phyloP scores from a whole-genome alignment of 35 echinoderm and acorn worm species.

The Heliocidaris erythrogramma region DNA sequence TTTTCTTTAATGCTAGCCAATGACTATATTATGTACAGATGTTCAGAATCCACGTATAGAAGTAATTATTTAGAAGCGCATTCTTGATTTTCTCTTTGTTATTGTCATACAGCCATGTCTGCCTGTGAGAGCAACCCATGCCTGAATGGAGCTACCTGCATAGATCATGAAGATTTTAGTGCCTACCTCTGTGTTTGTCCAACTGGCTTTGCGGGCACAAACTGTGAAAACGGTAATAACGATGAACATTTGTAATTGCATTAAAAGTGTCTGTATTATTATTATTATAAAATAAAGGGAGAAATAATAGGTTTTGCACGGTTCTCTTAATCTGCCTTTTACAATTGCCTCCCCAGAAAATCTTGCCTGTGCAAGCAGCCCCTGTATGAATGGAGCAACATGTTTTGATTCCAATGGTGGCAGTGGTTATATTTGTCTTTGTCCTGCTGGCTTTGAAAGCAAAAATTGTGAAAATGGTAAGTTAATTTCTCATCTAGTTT shows the following conservation, averaged over 20 bases:
- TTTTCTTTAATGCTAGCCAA: too few relatives aligned
- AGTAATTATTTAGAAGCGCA: too few relatives aligned
- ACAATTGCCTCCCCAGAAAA: neutral
- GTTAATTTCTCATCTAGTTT: neutral
- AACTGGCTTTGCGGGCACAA: conserved; percentile 31
- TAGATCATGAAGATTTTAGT: neutral
- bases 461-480: conserved; percentile 58
- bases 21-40: too few relatives aligned
- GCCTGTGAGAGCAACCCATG: conserved; percentile 70
- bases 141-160: conserved; percentile 25
- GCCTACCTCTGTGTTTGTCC: conserved; percentile 32
- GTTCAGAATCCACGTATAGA: too few relatives aligned
- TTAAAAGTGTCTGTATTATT: too few relatives aligned
- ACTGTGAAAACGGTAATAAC: conserved; percentile 51
- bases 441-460: conserved; percentile 44
- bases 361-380: neutral
- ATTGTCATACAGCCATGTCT: conserved; percentile 26
- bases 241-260: too few relatives aligned
- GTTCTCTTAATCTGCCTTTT: neutral
- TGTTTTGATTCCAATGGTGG: conserved; percentile 34
- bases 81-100: neutral
- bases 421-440: conserved; percentile 40
- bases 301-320: too few relatives aligned
- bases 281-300: too few relatives aligned
- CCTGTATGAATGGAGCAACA: conserved; percentile 51